phyloP scores from a whole-genome alignment of 2,113 vertebrate species.

The Dolichotis patagonum region DNA sequence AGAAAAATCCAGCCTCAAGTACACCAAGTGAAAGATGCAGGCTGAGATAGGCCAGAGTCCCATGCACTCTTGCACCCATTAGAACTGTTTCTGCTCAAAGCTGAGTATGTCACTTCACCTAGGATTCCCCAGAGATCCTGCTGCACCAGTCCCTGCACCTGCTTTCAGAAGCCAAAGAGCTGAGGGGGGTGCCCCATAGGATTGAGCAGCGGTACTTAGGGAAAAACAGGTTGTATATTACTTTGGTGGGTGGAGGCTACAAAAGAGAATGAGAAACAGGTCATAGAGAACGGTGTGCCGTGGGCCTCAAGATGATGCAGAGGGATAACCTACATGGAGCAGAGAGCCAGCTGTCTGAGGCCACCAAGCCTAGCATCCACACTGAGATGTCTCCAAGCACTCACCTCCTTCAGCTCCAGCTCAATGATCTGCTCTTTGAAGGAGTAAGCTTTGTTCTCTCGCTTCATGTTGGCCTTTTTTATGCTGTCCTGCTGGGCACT shows the following conservation, averaged over 20 bases:
- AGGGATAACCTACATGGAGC: neutral
- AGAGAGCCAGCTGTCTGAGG: neutral
- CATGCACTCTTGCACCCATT: neutral
- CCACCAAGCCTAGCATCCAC: neutral
- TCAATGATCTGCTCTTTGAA: slow-evolving; percentile 99
- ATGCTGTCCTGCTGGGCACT: slow-evolving; percentile 96
- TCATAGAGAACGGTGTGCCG: neutral
- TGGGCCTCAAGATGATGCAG: neutral
- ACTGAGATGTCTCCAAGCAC: neutral
- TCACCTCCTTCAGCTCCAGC: slow-evolving; percentile 97
- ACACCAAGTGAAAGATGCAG: neutral
- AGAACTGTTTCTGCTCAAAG: neutral
- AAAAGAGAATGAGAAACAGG: neutral
- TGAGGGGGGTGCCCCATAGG: neutral
- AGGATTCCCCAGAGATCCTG: neutral
- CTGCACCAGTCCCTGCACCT: neutral
- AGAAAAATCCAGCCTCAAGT: neutral
- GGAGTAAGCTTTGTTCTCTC: slow-evolving; percentile 98
- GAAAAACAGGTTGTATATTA: neutral
- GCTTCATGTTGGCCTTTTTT: slow-evolving; percentile 97
- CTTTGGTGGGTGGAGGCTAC: neutral
- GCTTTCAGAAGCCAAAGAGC: neutral
- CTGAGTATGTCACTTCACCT: neutral
- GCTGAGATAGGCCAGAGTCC: neutral
- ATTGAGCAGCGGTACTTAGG: neutral